These are phyloP conservation scores for Crenuchus spilurus DNA, from an alignment of 2,797 vertebrate genomes.

Conservation along the genomic window DNA sequence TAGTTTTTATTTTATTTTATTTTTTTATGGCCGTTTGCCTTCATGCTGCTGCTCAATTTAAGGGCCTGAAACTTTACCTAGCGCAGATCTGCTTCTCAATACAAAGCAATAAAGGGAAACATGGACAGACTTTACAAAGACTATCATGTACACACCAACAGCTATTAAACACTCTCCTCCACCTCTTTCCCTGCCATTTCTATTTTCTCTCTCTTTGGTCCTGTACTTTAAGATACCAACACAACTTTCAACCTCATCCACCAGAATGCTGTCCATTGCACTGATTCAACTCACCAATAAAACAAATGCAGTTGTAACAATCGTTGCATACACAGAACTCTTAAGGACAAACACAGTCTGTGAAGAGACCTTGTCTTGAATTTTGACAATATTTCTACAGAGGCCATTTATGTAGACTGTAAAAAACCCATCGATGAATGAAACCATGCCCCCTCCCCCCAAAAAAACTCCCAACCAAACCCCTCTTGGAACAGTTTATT, in stretches of 20 bases:
- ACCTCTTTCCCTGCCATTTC: background rate
- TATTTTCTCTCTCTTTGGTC: background rate
- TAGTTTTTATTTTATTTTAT: constrained; percentile 16
- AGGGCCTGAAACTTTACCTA: constrained; percentile 55
- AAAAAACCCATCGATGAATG: constrained; percentile 12
- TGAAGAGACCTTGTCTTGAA: constrained; percentile 40
- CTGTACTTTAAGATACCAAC: constrained; percentile 34
- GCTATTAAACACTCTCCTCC: constrained; percentile 1
- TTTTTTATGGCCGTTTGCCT: constrained; percentile 52
- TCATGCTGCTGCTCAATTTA: constrained; percentile 58
- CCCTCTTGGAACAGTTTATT: constrained; percentile 33
- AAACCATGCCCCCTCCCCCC: constrained; percentile 7
- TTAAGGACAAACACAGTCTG: constrained; percentile 44
- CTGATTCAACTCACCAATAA: constrained; percentile 48
- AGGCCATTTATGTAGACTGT: constrained; percentile 17
- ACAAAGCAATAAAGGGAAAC: constrained; percentile 59
- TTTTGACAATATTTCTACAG: constrained; percentile 28
- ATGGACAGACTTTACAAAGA: constrained; percentile 36
- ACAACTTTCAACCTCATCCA: constrained; percentile 51
- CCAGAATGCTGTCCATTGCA: constrained; percentile 58
- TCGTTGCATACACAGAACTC: constrained; percentile 20
- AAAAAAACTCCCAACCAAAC: constrained; percentile 24
- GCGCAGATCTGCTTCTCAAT: constrained; percentile 55
- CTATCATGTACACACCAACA: constrained; percentile 27
- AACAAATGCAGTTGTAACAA: constrained; percentile 26